Percentiles rank a stretch among this genome's conserved stretches.
Evolutionary conservation across 2,888 invertebrate genomes (phyloP).

Genomic region (Baccha elongata): DNA sequence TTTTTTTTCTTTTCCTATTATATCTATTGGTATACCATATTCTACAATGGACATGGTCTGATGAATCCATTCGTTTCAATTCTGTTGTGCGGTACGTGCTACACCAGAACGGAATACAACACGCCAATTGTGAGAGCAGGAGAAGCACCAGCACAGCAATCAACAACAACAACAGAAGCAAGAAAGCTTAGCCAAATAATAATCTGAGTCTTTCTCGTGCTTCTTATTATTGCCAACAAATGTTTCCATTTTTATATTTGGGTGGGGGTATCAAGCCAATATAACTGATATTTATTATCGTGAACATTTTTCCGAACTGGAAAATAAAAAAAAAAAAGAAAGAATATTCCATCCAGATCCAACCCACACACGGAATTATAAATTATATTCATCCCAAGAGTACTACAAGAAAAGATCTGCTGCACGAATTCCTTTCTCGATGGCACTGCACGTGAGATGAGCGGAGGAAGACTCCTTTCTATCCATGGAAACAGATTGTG

Average conservation of each 20-base stretch:
- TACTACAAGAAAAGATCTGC: slow-evolving; percentile 50
- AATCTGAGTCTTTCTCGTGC: slow-evolving; percentile 29
- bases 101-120: slow-evolving; percentile 73
- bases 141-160: slow-evolving; percentile 56
- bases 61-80: slow-evolving; percentile 62
- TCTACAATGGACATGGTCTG: slow-evolving; percentile 60
- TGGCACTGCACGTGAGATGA: neutral
- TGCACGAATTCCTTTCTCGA: slow-evolving; percentile 59
- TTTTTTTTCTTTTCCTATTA: slow-evolving; percentile 21
- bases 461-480: slow-evolving; percentile 42
- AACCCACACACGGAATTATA: slow-evolving; percentile 66
- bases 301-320: slow-evolving; percentile 32
- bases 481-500: slow-evolving; percentile 61
- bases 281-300: slow-evolving; percentile 58
- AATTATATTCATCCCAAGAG: slow-evolving; percentile 66
- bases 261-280: slow-evolving; percentile 21
- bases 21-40: slow-evolving; percentile 23
- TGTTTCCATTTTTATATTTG: slow-evolving; percentile 15
- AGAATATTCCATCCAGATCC: slow-evolving; percentile 40
- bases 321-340: slow-evolving; percentile 33
- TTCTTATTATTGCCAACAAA: slow-evolving; percentile 19
- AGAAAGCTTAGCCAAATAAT: slow-evolving; percentile 69
- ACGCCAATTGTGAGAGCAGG: slow-evolving; percentile 71
- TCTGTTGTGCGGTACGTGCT: slow-evolving; percentile 68
- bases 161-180: slow-evolving; percentile 57